Base-by-base conservation (phyloP, 2,797 vertebrate genomes). In the Arnoldichthys spilopterus region DNA sequence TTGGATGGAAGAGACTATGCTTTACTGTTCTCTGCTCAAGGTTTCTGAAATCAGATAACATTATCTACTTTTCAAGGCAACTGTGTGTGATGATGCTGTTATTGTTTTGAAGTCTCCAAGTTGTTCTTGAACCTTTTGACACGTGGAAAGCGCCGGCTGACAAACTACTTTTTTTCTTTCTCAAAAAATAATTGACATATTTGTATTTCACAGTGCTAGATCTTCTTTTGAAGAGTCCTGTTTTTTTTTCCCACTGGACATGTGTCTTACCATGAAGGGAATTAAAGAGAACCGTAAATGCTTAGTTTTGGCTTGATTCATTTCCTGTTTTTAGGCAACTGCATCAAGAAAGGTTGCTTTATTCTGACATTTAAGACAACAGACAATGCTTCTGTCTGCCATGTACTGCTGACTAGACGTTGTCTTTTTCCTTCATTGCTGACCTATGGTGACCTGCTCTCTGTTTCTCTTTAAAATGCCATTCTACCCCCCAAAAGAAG, bases 61-160 rank as follows among this genome's bases (percentile, higher is more conserved):
- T 62, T 81, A 84, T 85, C 76, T 85, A 30, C 82, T 68, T 49
- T 37, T 86, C 74, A 75, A 81, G 74, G 63, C 8, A 22, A 58
- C 22, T 20, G 37, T 49, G 30, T 69, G 40, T 43, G 59, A 47
- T 51, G 67, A 70, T 73, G 16, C 59, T 45, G 47, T 67, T 37
- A 34, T 61, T 69, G 72, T 80, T 61, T 15, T 51, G 28, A 34
- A 61, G 26, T 63, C 56, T 34, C 16, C 7, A 7, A 71, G 59
- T 71, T 15, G 63, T 56, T 56, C 24, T 72, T 51, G 30, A 79
- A 18, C 43, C 20, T 18, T 63, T 3, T 62, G 32, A 37, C n/a
- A 24, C 51, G 8, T 56, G 18, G 66, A 28, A 47, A 49, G 62
- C 18, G 40, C 20, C 22, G 22, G 18, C 30, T 49, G 7, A 11